Evolutionary conservation across 2,113 vertebrate species (phyloP).

Genomic region (Prietella phreatophila): DNA sequence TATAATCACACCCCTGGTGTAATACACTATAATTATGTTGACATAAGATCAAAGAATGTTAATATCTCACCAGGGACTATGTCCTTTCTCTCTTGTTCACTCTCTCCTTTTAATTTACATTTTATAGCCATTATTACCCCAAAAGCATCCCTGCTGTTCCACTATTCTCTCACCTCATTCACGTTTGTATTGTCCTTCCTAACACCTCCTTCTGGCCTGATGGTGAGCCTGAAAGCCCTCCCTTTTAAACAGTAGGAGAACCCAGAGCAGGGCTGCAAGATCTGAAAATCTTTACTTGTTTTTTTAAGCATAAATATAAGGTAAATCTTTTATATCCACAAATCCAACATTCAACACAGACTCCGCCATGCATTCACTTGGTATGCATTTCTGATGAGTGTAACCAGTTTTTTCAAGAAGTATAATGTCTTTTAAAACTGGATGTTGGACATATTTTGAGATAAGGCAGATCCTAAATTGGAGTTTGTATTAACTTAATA

Average conservation of each 20-base stretch:
- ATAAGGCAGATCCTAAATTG: not conserved
- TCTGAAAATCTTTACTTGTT: not conserved
- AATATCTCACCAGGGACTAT: conserved; percentile 5
- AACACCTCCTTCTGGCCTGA: conserved; percentile 35
- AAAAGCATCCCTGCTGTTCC: conserved; percentile 22
- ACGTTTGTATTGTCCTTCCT: conserved; percentile 32
- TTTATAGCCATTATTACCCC: conserved; percentile 47
- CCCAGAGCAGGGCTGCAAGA: not conserved
- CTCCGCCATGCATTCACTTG: not conserved
- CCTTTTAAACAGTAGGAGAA: not conserved
- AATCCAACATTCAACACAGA: not conserved
- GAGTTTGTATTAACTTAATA: not conserved
- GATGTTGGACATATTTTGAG: not conserved
- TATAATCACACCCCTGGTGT: conserved; percentile 19
- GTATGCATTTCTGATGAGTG: not conserved
- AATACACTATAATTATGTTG: not conserved
- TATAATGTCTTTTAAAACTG: not conserved
- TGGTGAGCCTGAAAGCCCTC: conserved; percentile 27
- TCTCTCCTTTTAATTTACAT: conserved; percentile 45
- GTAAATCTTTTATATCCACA: not conserved
- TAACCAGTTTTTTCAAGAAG: not conserved
- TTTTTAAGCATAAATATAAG: not conserved
- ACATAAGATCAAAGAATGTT: conserved; percentile 33
- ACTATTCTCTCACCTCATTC: conserved; percentile 41
- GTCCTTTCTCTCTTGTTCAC: conserved; percentile 4